Base-by-base conservation (phyloP, 1,140 invertebrate genomes). In the Drosophila malerkotliana region DNA sequence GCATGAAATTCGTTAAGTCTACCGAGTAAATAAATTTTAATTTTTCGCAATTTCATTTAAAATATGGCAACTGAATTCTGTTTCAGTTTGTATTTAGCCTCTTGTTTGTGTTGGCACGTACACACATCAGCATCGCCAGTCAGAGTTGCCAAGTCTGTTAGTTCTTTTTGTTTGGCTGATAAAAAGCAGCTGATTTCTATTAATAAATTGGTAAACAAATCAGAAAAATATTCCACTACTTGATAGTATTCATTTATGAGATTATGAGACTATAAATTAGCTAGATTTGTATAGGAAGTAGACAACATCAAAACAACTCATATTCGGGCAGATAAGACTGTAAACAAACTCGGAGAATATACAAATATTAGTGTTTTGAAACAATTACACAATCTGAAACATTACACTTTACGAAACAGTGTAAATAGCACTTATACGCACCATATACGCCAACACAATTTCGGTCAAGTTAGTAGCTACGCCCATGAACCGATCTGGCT, bases 21-120 rank as follows among this genome's bases (percentile, higher is more conserved):
- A 48, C 45, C 51, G 57, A 59, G 83, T 59, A 83, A 87, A 88
- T 62, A 79, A 59, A 79, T 79, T 88, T 87, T 60, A 79, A 88
- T 87, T 87, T 85, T 85, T 85, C 62, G 78, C 74, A 82, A 85
- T 69, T 77, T 56, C 15, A 52, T 44, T 52, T 61, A 57, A 76
- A 76, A 77, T 78, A 78, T 87, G 68, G 77, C 78, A 71, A 77
- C 69, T 55, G 59, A 63, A 61, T 26, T 48, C 57, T 30, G 34
- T 39, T 54, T 51, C 24, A 18, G 10, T 41, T 44, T 10, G 51
- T 18, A 15, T 14, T 15, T 28, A 28, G 14, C 41, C 34, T 32
- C 57, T 41, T 72, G 21, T 44, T 54, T 12, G 47, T 30, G 32
- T 26, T 34, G 18, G 39, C 48, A 54, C 49, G 55, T 67, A 62